These are phyloP conservation scores for Crocallis elinguaria DNA, from an alignment of 2,888 invertebrate species.

Conservation along the genomic window DNA sequence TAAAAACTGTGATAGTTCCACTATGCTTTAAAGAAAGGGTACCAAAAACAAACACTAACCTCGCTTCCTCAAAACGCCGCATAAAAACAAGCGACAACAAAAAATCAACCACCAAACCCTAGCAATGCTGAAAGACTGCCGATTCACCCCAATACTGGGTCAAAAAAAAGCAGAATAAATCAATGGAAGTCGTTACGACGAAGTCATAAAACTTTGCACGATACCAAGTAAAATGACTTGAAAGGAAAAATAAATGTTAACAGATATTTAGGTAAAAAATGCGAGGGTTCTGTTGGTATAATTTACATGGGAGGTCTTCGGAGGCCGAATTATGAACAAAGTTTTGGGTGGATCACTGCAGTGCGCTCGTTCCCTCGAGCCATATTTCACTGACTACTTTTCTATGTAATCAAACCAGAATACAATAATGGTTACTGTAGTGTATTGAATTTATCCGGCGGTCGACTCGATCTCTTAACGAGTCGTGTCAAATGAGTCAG, in stretches of 20 bases:
- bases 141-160: conserved; percentile 32
- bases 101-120: conserved; percentile 50
- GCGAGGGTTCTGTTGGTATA: conserved; percentile 47
- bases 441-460: too few relatives aligned
- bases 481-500: too few relatives aligned
- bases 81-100: conserved; percentile 4
- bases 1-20: neutral
- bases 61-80: conserved; percentile 1
- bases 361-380: conserved; percentile 1
- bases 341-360: conserved; percentile 3
- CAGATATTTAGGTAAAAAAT: conserved; percentile 31
- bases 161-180: conserved; percentile 57
- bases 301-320: neutral
- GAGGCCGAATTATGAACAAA: conserved; percentile 6
- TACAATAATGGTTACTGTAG: too few relatives aligned
- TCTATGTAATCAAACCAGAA: too few relatives aligned
- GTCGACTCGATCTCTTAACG: too few relatives aligned
- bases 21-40: neutral
- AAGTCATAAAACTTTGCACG: conserved; percentile 69
- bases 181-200: conserved; percentile 53
- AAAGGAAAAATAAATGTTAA: conserved; percentile 41
- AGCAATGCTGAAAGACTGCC: conserved; percentile 54
- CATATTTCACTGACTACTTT: too few relatives aligned
- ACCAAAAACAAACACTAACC: conserved; percentile 8
- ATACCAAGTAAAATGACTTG: conserved; percentile 54